phyloP scores from a whole-genome alignment of 64 coral and sea anemone genomes.

The Stichodactyla helianthus region DNA sequence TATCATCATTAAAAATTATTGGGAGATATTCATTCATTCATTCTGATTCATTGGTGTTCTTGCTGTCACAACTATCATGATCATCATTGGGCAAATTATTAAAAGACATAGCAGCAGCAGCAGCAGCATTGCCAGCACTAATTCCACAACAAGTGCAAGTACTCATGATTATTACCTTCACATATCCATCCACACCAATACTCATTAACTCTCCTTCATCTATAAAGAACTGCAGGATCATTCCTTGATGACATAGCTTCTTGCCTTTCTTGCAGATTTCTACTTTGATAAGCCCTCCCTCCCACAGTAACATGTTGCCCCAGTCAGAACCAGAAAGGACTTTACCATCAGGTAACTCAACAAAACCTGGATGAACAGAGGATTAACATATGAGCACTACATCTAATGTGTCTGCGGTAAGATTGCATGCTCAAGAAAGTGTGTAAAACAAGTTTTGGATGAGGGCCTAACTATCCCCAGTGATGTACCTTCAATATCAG shows the following conservation, averaged over 20 bases:
- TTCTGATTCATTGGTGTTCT: no score
- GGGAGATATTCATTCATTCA: no score
- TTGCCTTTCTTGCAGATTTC: slow-evolving; percentile 98
- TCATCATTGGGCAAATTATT: no score
- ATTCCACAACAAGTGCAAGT: no score
- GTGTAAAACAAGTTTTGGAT: no score
- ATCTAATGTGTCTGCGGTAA: no score
- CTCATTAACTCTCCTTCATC: slow-evolving; percentile 97
- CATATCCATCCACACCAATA: slow-evolving; percentile 93
- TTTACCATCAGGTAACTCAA: slow-evolving; percentile 97
- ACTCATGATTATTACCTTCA: slow-evolving; percentile 50
- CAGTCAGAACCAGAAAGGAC: slow-evolving; percentile 97
- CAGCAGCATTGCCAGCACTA: no score
- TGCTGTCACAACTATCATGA: no score
- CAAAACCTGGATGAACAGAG: slow-evolving; percentile 49
- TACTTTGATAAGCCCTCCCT: slow-evolving; percentile 96
- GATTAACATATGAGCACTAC: background rate
- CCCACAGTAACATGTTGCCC: slow-evolving; percentile 99
- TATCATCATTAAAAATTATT: no score
- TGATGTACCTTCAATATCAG: slow-evolving; percentile 90
- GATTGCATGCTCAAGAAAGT: no score
- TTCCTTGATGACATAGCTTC: slow-evolving; percentile 93
- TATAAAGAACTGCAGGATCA: slow-evolving; percentile 99
- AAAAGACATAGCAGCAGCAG: no score
- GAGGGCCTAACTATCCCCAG: background rate